These are phyloP conservation scores for Sarcophaga variegata DNA, from an alignment of 2,888 invertebrate genomes.

Conservation along the genomic window DNA sequence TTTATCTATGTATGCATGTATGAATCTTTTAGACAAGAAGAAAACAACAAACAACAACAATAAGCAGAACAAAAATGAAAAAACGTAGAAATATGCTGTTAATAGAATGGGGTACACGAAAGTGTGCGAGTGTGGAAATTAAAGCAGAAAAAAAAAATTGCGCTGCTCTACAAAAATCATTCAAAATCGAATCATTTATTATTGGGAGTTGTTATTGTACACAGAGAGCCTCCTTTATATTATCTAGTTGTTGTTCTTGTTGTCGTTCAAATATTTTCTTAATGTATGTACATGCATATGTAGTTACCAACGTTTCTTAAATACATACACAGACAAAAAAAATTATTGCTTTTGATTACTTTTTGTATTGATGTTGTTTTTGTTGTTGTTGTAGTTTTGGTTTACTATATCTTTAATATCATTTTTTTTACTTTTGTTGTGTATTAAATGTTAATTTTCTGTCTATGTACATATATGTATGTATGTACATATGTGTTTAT, in stretches of 20 bases:
- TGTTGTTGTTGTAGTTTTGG: conserved; percentile 44
- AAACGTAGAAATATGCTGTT: conserved; percentile 49
- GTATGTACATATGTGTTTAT: too few species aligned
- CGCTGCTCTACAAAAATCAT: conserved; percentile 51
- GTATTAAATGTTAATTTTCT: conserved; percentile 63
- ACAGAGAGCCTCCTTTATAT: background rate
- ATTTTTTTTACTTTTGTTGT: conserved; percentile 29
- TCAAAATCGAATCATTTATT: conserved; percentile 58
- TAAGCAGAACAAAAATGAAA: background rate
- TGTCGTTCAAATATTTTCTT: conserved; percentile 5
- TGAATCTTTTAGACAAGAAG: too few species aligned
- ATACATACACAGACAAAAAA: background rate
- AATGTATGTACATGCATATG: background rate
- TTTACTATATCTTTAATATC: too few species aligned
- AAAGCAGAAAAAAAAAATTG: conserved; percentile 20
- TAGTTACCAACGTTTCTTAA: conserved; percentile 27
- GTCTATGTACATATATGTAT: background rate
- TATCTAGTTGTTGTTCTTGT: conserved; percentile 12
- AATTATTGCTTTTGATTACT: conserved; percentile 44
- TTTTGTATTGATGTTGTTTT: conserved; percentile 43
- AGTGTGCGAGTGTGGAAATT: background rate
- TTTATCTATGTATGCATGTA: too few species aligned
- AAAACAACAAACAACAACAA: too few species aligned
- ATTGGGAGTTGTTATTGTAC: conserved; percentile 32
- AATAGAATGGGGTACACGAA: background rate